Evolutionary conservation across 2,113 vertebrate species (phyloP), one percentile per base, ranked within the genome.

Genomic region (Rhea pennata): DNA sequence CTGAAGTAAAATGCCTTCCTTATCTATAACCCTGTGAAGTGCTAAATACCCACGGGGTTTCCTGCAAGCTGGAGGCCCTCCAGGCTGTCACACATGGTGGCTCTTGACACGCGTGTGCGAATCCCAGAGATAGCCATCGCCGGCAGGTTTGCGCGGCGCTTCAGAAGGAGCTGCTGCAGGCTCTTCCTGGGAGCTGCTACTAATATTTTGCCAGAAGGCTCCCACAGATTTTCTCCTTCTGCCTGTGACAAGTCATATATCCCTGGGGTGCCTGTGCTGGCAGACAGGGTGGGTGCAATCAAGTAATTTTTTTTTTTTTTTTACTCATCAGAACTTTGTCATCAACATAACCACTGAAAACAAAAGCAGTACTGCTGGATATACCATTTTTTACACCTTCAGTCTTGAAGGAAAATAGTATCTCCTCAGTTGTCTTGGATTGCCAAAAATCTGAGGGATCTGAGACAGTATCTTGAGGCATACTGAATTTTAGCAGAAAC

Each of bases 201-300:
- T 29, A 31, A 26, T 21, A 6, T 12, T 69, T 84, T 19, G 42
- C 69, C 79, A 84, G 58, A 59, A 53, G 15, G 40, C 5, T 95
- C 27, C 9, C 31, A n/a, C 10, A 44, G 27, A 29, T 84, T 84
- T 84, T 42, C 42, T 65, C 51, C 15, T 0, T 7, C 3, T 39
- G 80, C 21, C 36, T 67, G 66, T 42, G 58, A 69, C n/a, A 81
- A 75, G 33, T 24, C 3, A 1, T 42, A 13, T 36, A 27, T 3
- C 87, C 51, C 73, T 56, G 58, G 56, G 70, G 48, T 44, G 8
- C 3, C 0, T 6, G n/a, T 69, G 51, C 26, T 71, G 51, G 33
- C 5, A 36, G 64, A 50, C 10, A 53, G 0, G 9, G 40, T 0
- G 0, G 42, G 22, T 84, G 22, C 29, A 62, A 3, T 11, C 0